A percentile compares a stretch with the other conserved stretches of the same genome.
These are phyloP conservation scores for Plebejus argus DNA, from an alignment of 2,888 invertebrate species.

Conservation along the genomic window DNA sequence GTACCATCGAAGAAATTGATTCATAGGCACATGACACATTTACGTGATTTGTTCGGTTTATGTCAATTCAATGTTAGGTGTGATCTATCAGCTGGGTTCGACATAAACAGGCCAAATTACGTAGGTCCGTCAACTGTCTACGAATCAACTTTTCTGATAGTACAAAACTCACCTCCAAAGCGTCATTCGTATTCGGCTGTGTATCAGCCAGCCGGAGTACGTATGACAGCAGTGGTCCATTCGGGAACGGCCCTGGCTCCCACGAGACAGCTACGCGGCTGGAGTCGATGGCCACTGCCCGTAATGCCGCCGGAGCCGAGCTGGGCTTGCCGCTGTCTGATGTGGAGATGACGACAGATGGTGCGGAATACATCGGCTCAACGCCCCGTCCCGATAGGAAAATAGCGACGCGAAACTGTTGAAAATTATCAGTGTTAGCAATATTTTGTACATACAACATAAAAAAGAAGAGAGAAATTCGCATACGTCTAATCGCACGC, in stretches of 20 bases:
- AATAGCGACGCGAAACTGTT: constrained; percentile 92
- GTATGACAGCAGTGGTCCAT: constrained; percentile 94
- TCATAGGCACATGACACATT: too few relatives aligned
- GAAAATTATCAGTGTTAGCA: constrained; percentile 12
- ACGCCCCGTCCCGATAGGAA: constrained; percentile 86
- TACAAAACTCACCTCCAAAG: constrained; percentile 81
- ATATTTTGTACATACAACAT: not conserved
- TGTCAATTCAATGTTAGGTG: too few relatives aligned
- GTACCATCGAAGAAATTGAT: too few relatives aligned
- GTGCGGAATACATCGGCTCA: constrained; percentile 86
- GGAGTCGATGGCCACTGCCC: constrained; percentile 89
- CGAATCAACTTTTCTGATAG: not conserved
- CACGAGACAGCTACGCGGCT: constrained; percentile 93
- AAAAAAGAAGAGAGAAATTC: too few relatives aligned
- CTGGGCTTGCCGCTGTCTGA: constrained; percentile 86
- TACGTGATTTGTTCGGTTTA: too few relatives aligned
- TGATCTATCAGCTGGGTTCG: too few relatives aligned
- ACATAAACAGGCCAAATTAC: not conserved
- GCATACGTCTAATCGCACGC: too few relatives aligned
- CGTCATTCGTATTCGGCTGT: constrained; percentile 79
- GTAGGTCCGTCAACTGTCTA: too few relatives aligned
- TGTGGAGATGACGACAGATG: constrained; percentile 89
- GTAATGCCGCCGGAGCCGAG: constrained; percentile 87
- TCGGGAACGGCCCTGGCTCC: constrained; percentile 92
- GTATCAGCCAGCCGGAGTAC: constrained; percentile 85